Base-by-base conservation (phyloP, 2,888 invertebrate genomes). In the Lamellibrachia columna region DNA sequence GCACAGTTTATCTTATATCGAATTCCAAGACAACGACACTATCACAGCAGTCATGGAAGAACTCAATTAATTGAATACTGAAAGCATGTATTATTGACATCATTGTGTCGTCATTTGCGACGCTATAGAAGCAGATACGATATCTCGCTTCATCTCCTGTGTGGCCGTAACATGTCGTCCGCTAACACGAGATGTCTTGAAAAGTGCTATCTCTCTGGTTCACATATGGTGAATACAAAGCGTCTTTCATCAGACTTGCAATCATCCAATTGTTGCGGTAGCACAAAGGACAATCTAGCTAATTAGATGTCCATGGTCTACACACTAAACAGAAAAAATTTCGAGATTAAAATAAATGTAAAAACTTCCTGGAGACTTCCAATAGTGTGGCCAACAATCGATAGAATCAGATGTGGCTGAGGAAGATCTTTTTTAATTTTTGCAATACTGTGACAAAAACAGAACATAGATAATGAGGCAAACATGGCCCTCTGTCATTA, bases 121-220 rank as follows among this genome's bases (percentile, higher is more conserved):
- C 22, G 75, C 75, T 75, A 22, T 15, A 75, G 3, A n/a, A 15
- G 9, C 55, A 75, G 75, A 75, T 75, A 75, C 15, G 75, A 75
- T 75, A 75, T 75, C 22, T 75, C 75, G 11, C 22, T 4, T 75
- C 22, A 75, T 75, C 22, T 75, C 75, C 22, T 4, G 15, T 3
- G 15, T 6, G 75, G 75, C 75, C 75, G 22, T 75, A 22, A 75
- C 22, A 75, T 75, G 75, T 75, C 75, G 75, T 75, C 75, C n/a
- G 75, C 75, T 75, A 75, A 75, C n/a, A 75, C 75, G n/a, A 22
- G 75, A 75, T 75, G 75, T 75, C 75, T 75, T 75, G 22, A 75
- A 75, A 22, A 22, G 75, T 75, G 22, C 15, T 75, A 75, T 75
- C 75, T 75, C n/a, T 75, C 75, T 75, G 22, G 75, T 75, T 22